Evolutionary conservation across 2,888 invertebrate genomes (phyloP), one percentile per base, ranked within the genome.

Genomic region (Serripes groenlandicus): DNA sequence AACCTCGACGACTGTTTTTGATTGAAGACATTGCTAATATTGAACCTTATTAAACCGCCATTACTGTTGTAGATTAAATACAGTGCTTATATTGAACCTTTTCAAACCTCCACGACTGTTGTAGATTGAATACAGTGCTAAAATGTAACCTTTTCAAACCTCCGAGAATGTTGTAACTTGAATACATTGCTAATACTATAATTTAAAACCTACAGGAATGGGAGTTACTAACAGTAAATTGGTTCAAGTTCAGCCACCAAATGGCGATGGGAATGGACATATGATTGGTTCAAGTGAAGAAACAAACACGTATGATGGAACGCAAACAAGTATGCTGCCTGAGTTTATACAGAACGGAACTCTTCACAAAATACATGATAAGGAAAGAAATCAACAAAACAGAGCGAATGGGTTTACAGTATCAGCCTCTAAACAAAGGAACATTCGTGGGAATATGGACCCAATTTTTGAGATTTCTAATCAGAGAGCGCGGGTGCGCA

Each of bases 181-280:
- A n/a, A n/a, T n/a, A n/a, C n/a, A n/a, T n/a, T n/a, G n/a, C n/a
- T n/a, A n/a, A n/a, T n/a, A n/a, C n/a, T n/a, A n/a, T n/a, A n/a
- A n/a, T n/a, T n/a, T n/a, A n/a, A n/a, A n/a, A n/a, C n/a, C n/a
- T n/a, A n/a, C n/a, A 56, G 32, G 3, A 9, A 66, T 66, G 66
- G 66, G 66, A 5, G n/a, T 66, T n/a, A 28, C 42, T 9, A 66
- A 66, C 23, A 66, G 23, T 42, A 66, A 66, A 66, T 18, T 66
- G n/a, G 37, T 66, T 42, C 66, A 66, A 42, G 66, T 66, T 2
- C 66, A 26, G 35, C 37, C 66, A 23, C 23, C 26, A 42, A 26
- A 66, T 1, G 66, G 42, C 28, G 32, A 32, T 11, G 62, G 62
- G 5, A 30, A 32, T 30, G 62, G 32, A 15, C 62, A 32, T 21